Percentiles rank a stretch among this genome's conserved stretches.
These are phyloP conservation scores for Oncorhynchus mykiss DNA, from an alignment of 2,113 vertebrate genomes.

Conservation along the genomic window DNA sequence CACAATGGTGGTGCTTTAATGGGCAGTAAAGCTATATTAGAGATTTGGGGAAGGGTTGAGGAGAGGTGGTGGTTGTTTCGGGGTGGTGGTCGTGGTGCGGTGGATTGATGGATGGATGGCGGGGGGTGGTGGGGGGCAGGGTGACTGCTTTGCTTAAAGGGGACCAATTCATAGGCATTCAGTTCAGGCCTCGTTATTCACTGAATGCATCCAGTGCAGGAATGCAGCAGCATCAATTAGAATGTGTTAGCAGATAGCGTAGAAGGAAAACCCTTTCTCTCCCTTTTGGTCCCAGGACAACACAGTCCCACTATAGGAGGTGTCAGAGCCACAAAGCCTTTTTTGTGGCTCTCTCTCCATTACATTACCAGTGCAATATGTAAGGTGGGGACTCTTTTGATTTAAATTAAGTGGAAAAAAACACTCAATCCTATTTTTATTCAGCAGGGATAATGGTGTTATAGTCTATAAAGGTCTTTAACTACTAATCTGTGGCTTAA, in stretches of 20 bases:
- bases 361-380: constrained; percentile 97
- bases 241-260: constrained; percentile 97
- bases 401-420: constrained; percentile 99
- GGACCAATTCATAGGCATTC: constrained; percentile 80
- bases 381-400: constrained; percentile 99
- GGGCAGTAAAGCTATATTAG: constrained; percentile 90
- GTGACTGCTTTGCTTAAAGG: constrained; percentile 80
- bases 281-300: constrained; percentile 89
- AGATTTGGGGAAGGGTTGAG: constrained; percentile 70
- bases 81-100: constrained; percentile 62
- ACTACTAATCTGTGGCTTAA: constrained; percentile 83
- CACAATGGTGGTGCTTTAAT: constrained; percentile 96
- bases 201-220: constrained; percentile 94
- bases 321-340: constrained; percentile 92
- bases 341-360: constrained; percentile 94
- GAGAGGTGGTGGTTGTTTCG: constrained; percentile 60
- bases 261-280: constrained; percentile 83
- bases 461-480: constrained; percentile 84
- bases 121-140: constrained; percentile 29
- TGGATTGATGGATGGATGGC: constrained; percentile 61
- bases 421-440: constrained; percentile 99
- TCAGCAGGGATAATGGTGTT: constrained; percentile 82
- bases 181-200: constrained; percentile 90
- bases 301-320: constrained; percentile 87
- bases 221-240: constrained; percentile 99